Evolutionary conservation across 2,113 vertebrate species (phyloP), one percentile per base, ranked within the genome.

Genomic region (Cepphus grylle): DNA sequence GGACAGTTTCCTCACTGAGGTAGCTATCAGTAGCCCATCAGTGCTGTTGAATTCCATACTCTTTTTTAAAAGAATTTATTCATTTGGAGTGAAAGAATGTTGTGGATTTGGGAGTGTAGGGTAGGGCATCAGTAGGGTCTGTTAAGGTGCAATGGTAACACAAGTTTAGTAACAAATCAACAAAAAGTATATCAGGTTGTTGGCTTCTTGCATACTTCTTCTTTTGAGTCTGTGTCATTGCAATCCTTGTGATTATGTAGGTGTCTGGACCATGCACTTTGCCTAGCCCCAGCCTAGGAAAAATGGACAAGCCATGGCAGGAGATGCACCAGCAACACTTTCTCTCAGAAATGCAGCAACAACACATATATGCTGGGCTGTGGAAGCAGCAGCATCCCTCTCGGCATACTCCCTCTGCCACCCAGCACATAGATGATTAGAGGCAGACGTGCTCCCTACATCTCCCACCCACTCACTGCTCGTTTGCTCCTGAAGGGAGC

Each of bases 391-490:
- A 73, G 16, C 56, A 90, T 43, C 27, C 3, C 36, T 79, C 42
- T 53, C 66, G 36, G 43, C 8, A 25, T 1, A 49, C 42, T 67
- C 26, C 42, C 55, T 87, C 63, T 76, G 63, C 47, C 82, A 83
- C 38, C 22, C 66, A 92, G 86, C 55, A 88, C 38, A 36, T 5
- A 78, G 59, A 86, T 36, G 79, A 81, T 58, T 32, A 78, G 71
- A 95, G 62, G 88, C 88, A 96, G 88, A 96, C 1, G 8, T 0
- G 0, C 36, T 90, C 55, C 47, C 82, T 71, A 9, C 9, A 26
- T 25, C 43, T 88, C 38, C 76, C 92, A 84, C 90, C 77, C 90
- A 92, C 95, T 89, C 92, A 69, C 40, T 94, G 86, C 77, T 96
- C 82, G 43, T 87, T 94, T 79, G 42, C 52, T 95, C 69, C 86